Conservation (phyloP, 2,888 invertebrate species). For the Agrotis puta region DNA sequence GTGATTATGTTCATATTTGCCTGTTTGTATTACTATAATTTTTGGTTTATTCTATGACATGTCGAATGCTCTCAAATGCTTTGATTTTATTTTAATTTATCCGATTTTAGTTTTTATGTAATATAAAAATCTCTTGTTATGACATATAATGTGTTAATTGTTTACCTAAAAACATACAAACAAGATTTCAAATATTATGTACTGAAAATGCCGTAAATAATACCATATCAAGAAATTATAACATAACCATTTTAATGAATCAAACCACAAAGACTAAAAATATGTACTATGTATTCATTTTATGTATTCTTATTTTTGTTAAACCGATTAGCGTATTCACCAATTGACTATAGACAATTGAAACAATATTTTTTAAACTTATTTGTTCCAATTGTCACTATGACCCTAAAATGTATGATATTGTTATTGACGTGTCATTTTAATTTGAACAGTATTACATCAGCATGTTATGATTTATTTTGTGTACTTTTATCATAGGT, state of each 20-base stretch:
- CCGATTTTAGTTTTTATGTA: not conserved
- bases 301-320: slow-evolving; percentile 41
- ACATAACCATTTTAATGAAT: not conserved
- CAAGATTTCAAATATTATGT: not conserved
- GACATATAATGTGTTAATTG: not conserved
- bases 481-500: slow-evolving; percentile 63
- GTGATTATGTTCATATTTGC: slow-evolving; percentile 46
- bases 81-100: slow-evolving; percentile 1
- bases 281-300: slow-evolving; percentile 34
- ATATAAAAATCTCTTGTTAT: not conserved
- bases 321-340: slow-evolving; percentile 7
- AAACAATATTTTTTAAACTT: slow-evolving; percentile 17
- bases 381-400: slow-evolving; percentile 22
- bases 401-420: slow-evolving; percentile 21
- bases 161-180: not conserved
- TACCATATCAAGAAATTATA: not conserved
- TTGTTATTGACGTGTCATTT: slow-evolving; percentile 27
- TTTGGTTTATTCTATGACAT: slow-evolving; percentile 43
- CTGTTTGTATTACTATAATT: slow-evolving; percentile 38
- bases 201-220: slow-evolving; percentile 39
- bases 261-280: not conserved
- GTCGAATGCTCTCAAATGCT: slow-evolving; percentile 35
- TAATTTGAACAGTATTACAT: slow-evolving; percentile 31
- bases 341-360: slow-evolving; percentile 13
- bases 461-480: slow-evolving; percentile 61